Percentiles rank a stretch among this genome's conserved stretches.
Evolutionary conservation across 2,113 vertebrate genomes (phyloP).

Genomic region (Chloebia gouldiae): DNA sequence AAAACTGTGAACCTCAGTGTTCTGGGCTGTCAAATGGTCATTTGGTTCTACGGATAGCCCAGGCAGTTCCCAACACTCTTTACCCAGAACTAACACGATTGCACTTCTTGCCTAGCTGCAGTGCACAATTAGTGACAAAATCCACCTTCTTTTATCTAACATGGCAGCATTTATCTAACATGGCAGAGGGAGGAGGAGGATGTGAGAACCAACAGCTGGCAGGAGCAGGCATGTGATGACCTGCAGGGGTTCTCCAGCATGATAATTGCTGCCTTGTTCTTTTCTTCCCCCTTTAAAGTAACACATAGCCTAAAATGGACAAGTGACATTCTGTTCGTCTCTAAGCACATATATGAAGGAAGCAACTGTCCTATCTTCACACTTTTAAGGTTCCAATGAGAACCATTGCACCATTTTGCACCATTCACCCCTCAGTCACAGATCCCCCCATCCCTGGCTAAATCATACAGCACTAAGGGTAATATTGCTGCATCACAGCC

Average conservation of each 20-base stretch:
- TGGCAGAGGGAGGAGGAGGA: background rate
- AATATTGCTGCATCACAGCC: background rate
- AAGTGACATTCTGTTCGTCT: background rate
- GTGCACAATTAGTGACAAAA: background rate
- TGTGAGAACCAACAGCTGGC: background rate
- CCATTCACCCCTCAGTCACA: background rate
- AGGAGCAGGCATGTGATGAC: fast-evolving
- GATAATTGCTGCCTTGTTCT: background rate
- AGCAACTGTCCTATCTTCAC: background rate
- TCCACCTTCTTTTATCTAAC: background rate
- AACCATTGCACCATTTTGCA: background rate
- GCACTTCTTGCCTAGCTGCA: background rate
- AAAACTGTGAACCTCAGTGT: background rate
- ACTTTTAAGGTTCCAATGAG: background rate
- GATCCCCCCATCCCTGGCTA: background rate
- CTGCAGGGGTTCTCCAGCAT: background rate
- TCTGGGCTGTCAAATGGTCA: background rate
- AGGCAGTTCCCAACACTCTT: background rate
- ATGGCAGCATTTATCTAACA: background rate
- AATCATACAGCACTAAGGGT: background rate
- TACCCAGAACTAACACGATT: background rate
- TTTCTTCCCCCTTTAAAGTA: background rate
- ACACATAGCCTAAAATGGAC: background rate
- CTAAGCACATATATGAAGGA: background rate
- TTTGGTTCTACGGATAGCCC: background rate